Conservation (phyloP, 2,888 invertebrate species). For the Stenurella melanura region DNA sequence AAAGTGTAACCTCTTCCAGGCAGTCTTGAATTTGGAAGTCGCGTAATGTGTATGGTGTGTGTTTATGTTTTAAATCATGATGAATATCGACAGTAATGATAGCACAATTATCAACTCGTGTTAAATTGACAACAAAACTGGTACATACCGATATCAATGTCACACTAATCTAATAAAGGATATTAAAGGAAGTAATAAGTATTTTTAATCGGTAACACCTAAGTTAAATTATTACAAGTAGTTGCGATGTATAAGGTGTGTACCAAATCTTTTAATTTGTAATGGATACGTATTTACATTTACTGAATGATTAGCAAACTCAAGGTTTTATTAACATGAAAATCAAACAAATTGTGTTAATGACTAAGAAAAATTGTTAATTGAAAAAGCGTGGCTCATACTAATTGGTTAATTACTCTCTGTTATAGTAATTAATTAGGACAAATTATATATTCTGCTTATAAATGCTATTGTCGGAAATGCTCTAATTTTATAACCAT, state of each 20-base stretch:
- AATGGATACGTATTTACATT: constrained; percentile 9
- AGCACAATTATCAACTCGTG: no score
- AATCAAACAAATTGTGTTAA: constrained; percentile 36
- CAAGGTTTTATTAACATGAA: constrained; percentile 37
- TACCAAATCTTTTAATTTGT: background rate
- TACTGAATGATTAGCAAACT: constrained; percentile 15
- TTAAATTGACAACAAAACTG: no score
- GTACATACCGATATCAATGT: no score
- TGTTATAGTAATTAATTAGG: constrained; percentile 2
- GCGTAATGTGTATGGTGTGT: no score
- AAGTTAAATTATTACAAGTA: background rate
- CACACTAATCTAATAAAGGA: no score
- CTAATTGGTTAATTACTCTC: constrained; percentile 37
- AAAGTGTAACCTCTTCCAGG: no score
- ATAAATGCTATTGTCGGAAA: background rate
- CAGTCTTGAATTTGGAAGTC: no score
- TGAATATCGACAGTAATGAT: no score
- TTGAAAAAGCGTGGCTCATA: constrained; percentile 40
- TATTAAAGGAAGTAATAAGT: no score
- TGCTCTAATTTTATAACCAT: no score
- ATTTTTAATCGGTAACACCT: background rate
- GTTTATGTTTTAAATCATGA: no score
- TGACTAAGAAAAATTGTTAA: constrained; percentile 38
- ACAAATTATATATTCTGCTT: background rate
- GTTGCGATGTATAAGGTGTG: background rate